These are phyloP conservation scores for Anagrus nilaparvatae DNA, from an alignment of 1,140 invertebrate genomes.

Conservation along the genomic window DNA sequence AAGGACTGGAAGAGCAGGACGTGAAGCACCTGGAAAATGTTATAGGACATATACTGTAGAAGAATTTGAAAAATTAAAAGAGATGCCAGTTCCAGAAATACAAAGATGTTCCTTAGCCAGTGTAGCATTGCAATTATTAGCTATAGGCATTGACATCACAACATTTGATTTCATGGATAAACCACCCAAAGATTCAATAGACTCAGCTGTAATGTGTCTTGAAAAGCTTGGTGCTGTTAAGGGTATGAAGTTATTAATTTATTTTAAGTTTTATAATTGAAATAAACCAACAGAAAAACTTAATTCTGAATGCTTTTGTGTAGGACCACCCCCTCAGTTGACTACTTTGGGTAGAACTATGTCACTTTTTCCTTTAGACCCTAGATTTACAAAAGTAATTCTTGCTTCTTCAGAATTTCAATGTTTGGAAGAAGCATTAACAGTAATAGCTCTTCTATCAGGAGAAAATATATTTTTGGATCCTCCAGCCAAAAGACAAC, in stretches of 20 bases:
- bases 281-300: conserved; percentile 1
- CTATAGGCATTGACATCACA: conserved; percentile 69
- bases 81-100: conserved; percentile 79
- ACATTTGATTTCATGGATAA: conserved; percentile 89
- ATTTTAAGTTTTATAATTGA: too few species aligned
- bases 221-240: conserved; percentile 66
- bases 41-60: conserved; percentile 71
- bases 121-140: conserved; percentile 72
- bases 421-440: conserved; percentile 78
- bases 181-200: conserved; percentile 61
- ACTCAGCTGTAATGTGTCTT: conserved; percentile 57
- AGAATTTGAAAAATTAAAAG: conserved; percentile 59
- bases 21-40: conserved; percentile 72
- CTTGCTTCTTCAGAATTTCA: conserved; percentile 64
- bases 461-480: conserved; percentile 54
- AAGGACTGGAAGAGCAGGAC: conserved; percentile 79
- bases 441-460: conserved; percentile 57
- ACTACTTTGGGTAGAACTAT: conserved; percentile 77
- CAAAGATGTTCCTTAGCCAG: conserved; percentile 65
- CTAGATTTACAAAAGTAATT: conserved; percentile 76
- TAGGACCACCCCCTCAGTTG: conserved; percentile 48
- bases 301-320: conserved; percentile 1
- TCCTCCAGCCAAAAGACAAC: conserved; percentile 37
- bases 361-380: conserved; percentile 87
- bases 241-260: conserved; percentile 28